Evolutionary conservation across 1,140 invertebrate species (phyloP), one percentile per base, ranked within the genome.

Genomic region (Marisa cornuarietis): DNA sequence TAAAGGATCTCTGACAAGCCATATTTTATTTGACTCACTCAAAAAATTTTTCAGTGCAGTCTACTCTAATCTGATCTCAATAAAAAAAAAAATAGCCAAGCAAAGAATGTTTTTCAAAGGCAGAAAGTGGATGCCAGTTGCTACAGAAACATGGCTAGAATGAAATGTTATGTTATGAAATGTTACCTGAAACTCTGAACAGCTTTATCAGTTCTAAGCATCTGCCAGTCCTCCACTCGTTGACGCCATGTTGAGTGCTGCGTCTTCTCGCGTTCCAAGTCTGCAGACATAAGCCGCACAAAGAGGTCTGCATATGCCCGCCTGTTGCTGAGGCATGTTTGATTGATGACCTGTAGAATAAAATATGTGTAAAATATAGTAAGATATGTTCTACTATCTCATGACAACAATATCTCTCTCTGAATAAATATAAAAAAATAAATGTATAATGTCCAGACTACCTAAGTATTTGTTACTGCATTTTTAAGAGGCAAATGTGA

Each of bases 211-310:
- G 80, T 85, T 66, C 89, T 87, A 9, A 88, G 81, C 42, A 72
- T 79, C 83, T 85, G 87, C 90, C 90, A 91, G 75, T 90, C 84
- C 26, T 87, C 85, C 26, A 87, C 75, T 31, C 87, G 81, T 79
- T 81, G 42, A 51, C 78, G 83, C 89, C 87, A 91, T n/a, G 79
- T 71, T 3, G 82, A 83, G 80, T 89, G 86, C 65, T 89, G 88
- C 62, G 84, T 83, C 63, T 86, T 87, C 83, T 91, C 90, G 71
- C 89, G 81, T 73, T 91, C 91, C 22, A 91, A 87, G 80, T 90
- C 90, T 26, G 85, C 84, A 14, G 89, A 87, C 82, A 91, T 85
- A 49, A 91, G 82, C 61, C 88, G 85, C 1, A 87, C 83, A 82
- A 84, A 87, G 14, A 91, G 82, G 75, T 91, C 89, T 11, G 88